Percentiles rank a stretch among this genome's conserved stretches.
Conservation (phyloP, 2,113 vertebrate species). For the Eurypyga helias region DNA sequence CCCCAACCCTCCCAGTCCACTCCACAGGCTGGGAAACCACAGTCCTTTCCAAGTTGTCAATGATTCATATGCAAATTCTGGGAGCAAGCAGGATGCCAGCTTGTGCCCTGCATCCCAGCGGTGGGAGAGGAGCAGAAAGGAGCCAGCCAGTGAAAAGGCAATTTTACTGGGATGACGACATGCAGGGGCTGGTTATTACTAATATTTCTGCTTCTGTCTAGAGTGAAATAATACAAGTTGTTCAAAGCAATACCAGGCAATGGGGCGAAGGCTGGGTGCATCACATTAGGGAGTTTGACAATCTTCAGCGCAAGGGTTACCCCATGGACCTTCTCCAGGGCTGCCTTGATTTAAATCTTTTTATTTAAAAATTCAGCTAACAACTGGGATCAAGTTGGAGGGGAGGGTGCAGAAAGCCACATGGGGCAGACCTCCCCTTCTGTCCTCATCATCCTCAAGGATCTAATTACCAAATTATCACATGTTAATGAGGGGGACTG, state of each 20-base stretch:
- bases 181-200: not conserved
- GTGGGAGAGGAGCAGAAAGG: not conserved
- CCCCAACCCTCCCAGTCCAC: not conserved
- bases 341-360: not conserved
- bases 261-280: not conserved
- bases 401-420: not conserved
- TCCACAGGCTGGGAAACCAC: not conserved
- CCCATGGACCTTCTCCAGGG: not conserved
- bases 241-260: not conserved
- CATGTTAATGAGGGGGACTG: not conserved
- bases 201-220: not conserved
- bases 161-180: not conserved
- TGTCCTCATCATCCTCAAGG: not conserved
- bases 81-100: not conserved
- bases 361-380: not conserved
- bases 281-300: accelerated
- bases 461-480: not conserved
- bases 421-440: not conserved
- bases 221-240: not conserved
- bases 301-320: not conserved
- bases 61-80: not conserved
- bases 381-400: not conserved
- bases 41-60: not conserved
- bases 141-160: not conserved
- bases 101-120: not conserved